Conservation (phyloP, 2,888 invertebrate species). For the Apamea anceps region DNA sequence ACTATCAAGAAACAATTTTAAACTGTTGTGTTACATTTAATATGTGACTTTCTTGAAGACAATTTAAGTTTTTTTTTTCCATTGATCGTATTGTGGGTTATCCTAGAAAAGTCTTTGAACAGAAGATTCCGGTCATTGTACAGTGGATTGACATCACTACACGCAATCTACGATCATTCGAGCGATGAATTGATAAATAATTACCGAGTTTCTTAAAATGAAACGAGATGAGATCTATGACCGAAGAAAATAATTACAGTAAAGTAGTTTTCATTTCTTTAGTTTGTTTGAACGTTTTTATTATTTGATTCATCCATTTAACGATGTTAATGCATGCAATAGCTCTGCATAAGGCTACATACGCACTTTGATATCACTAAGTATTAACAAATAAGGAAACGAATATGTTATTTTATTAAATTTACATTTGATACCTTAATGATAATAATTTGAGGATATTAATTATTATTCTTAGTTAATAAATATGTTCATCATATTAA, state of each 20-base stretch:
- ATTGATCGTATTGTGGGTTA: constrained; percentile 42
- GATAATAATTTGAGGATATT: background rate
- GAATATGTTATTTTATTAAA: background rate
- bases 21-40: constrained; percentile 2
- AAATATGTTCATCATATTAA: background rate
- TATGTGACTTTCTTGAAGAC: constrained; percentile 36
- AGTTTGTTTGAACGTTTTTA: background rate
- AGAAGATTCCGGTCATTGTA: constrained; percentile 70
- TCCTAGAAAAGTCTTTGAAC: constrained; percentile 70
- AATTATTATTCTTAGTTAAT: constrained; percentile 17
- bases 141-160: constrained; percentile 70
- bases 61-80: constrained; percentile 14
- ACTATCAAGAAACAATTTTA: constrained; percentile 16
- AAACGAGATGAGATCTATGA: constrained; percentile 22
- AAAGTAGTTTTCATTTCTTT: background rate
- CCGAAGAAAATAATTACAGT: background rate
- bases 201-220: constrained; percentile 37
- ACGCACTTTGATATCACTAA: background rate
- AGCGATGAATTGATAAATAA: constrained; percentile 62
- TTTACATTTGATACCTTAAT: background rate
- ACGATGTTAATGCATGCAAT: background rate
- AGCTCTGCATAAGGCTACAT: background rate
- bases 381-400: background rate
- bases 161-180: constrained; percentile 73
- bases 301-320: background rate